Evolutionary conservation across 2,888 invertebrate species (phyloP).

Genomic region (Heterodera filipjevi): DNA sequence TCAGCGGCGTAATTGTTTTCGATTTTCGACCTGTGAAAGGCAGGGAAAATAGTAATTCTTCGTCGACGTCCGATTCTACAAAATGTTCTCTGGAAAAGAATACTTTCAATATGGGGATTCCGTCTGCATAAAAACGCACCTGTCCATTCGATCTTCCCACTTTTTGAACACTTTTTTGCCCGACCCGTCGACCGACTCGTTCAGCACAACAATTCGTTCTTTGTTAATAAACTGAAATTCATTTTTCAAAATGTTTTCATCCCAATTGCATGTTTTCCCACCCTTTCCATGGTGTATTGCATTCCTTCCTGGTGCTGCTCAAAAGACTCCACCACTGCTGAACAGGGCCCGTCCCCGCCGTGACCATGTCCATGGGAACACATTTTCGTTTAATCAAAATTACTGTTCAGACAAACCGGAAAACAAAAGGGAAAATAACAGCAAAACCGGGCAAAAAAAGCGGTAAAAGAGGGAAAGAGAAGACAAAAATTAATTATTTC

Average conservation of each 20-base stretch:
- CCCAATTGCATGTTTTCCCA: not conserved
- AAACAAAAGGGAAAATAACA: not conserved
- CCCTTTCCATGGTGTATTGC: constrained; percentile 41
- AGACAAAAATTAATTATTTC: not conserved
- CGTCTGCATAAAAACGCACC: constrained; percentile 28
- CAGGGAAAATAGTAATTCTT: constrained; percentile 91
- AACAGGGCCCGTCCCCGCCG: constrained; percentile 41
- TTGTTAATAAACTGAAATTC: constrained; percentile 70
- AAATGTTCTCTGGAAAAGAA: constrained; percentile 47
- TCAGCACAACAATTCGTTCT: constrained; percentile 84
- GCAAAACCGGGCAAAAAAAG: not conserved
- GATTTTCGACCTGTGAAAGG: constrained; percentile 78
- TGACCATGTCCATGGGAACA: constrained; percentile 34
- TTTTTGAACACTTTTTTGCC: constrained; percentile 84
- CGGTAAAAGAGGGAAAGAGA: no score
- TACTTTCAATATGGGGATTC: not conserved
- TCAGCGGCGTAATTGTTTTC: constrained; percentile 11
- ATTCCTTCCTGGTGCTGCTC: constrained; percentile 42
- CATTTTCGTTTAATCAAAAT: constrained; percentile 14
- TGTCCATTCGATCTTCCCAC: constrained; percentile 44
- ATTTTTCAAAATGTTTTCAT: not conserved
- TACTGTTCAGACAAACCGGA: not conserved
- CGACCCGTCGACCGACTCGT: constrained; percentile 83
- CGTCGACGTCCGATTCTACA: constrained; percentile 93
- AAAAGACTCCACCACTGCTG: constrained; percentile 35